A percentile compares a stretch with the other conserved stretches of the same genome.
Evolutionary conservation across 2,797 vertebrate species (phyloP).

Genomic region (Lepilemur septentrionalis): DNA sequence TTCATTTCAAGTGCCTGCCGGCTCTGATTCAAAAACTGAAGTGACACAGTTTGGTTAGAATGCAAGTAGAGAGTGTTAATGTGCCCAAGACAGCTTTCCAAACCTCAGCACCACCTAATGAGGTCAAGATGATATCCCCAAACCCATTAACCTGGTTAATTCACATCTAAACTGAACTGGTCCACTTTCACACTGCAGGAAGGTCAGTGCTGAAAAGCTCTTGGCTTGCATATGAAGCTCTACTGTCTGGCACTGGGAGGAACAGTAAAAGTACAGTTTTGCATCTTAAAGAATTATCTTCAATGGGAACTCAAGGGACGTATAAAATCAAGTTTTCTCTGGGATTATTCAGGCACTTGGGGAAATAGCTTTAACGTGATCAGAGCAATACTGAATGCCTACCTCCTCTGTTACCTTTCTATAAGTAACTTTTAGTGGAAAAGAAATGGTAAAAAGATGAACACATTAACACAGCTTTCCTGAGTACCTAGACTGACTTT

Average conservation of each 20-base stretch:
- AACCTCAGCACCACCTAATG: neutral
- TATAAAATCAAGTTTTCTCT: neutral
- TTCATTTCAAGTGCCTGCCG: constrained; percentile 93
- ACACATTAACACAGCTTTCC: neutral
- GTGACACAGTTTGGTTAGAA: constrained; percentile 51
- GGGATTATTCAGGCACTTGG: neutral
- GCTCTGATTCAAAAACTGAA: constrained; percentile 96
- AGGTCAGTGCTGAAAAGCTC: neutral
- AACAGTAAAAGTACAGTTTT: neutral
- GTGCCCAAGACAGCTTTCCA: neutral
- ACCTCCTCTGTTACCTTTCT: neutral
- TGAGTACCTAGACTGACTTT: neutral
- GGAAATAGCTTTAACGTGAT: neutral
- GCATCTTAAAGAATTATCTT: neutral
- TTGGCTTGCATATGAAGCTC: neutral
- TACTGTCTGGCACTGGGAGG: neutral
- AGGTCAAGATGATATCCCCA: neutral
- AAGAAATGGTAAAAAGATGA: constrained; percentile 14
- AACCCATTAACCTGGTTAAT: neutral
- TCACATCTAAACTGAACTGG: neutral
- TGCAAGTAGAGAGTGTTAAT: neutral
- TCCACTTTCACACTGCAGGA: neutral
- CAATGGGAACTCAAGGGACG: neutral
- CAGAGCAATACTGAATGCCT: neutral
- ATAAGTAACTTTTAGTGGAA: neutral